Conservation (phyloP, 1,140 invertebrate species). For the Charaxes varanes region DNA sequence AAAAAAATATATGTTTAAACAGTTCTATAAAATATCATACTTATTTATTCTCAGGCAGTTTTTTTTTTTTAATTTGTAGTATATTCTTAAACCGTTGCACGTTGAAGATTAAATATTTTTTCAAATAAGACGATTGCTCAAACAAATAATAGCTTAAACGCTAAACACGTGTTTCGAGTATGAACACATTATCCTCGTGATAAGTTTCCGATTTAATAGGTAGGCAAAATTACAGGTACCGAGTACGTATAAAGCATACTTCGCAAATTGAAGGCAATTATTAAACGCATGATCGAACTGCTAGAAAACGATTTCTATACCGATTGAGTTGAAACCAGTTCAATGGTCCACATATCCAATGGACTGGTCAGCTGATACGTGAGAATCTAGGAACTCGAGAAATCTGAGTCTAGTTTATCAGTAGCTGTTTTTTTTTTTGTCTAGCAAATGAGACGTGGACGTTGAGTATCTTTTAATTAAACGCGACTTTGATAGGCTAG, state of each 20-base stretch:
- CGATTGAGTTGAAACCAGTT: conserved; percentile 65
- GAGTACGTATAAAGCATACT: conserved; percentile 3
- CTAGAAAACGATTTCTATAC: conserved; percentile 67
- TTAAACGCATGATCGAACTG: conserved; percentile 60
- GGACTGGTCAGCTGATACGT: conserved; percentile 56
- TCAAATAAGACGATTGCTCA: too few relatives aligned
- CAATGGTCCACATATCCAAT: conserved; percentile 65
- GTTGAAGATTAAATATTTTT: too few relatives aligned
- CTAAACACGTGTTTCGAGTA: too few relatives aligned
- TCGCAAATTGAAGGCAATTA: conserved; percentile 48
- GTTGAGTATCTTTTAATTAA: neutral
- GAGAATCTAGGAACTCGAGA: conserved; percentile 63
- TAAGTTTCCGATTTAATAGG: neutral
- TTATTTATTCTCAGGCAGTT: too few relatives aligned
- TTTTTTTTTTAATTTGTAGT: too few relatives aligned
- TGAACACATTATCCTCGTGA: too few relatives aligned
- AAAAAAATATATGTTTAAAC: too few relatives aligned
- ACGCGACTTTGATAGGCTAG: neutral
- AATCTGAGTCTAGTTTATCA: conserved; percentile 33
- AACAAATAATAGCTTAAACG: too few relatives aligned
- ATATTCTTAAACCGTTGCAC: too few relatives aligned
- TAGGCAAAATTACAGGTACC: conserved; percentile 1
- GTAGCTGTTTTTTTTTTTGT: conserved; percentile 3
- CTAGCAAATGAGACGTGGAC: neutral
- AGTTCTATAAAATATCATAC: too few relatives aligned